These are phyloP conservation scores for Malacosoma neustria DNA, from an alignment of 2,888 invertebrate genomes.

Conservation along the genomic window DNA sequence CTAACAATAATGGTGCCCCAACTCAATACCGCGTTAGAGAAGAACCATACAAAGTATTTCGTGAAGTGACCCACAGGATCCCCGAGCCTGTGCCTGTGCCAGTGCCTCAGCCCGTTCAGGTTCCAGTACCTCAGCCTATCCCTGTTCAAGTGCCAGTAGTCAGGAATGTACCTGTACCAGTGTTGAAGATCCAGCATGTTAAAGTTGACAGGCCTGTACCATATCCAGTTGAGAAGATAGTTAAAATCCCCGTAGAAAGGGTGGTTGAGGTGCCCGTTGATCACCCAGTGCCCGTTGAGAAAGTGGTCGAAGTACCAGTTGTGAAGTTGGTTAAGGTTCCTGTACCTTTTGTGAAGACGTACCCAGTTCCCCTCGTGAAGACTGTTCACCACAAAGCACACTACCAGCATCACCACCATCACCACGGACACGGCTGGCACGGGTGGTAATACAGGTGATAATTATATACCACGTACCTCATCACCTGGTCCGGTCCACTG, in stretches of 20 bases:
- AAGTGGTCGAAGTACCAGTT: conserved; percentile 66
- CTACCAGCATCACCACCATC: conserved; percentile 28
- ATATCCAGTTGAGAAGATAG: conserved; percentile 75
- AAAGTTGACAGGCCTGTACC: conserved; percentile 75
- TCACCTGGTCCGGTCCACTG: conserved; percentile 49
- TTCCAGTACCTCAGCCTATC: conserved; percentile 75
- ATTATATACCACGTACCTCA: conserved; percentile 18
- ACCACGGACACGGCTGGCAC: conserved; percentile 26
- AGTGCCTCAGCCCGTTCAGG: conserved; percentile 65
- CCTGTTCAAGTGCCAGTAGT: conserved; percentile 72
- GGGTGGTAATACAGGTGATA: conserved; percentile 20
- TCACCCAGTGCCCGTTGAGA: conserved; percentile 70
- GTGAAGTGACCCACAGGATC: conserved; percentile 68
- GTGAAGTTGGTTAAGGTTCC: conserved; percentile 67
- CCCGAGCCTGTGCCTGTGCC: conserved; percentile 72
- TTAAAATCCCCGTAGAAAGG: conserved; percentile 72
- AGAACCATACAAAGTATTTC: conserved; percentile 52
- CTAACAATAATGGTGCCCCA: conserved; percentile 54
- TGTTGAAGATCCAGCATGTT: conserved; percentile 71
- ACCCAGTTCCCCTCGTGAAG: conserved; percentile 57
- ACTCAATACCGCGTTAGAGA: conserved; percentile 54
- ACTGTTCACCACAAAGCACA: conserved; percentile 59
- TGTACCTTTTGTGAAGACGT: conserved; percentile 53
- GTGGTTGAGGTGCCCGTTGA: conserved; percentile 72
- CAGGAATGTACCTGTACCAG: conserved; percentile 70